These are phyloP conservation scores for Hirundo rustica DNA, from an alignment of 2,797 vertebrate species.

Conservation along the genomic window DNA sequence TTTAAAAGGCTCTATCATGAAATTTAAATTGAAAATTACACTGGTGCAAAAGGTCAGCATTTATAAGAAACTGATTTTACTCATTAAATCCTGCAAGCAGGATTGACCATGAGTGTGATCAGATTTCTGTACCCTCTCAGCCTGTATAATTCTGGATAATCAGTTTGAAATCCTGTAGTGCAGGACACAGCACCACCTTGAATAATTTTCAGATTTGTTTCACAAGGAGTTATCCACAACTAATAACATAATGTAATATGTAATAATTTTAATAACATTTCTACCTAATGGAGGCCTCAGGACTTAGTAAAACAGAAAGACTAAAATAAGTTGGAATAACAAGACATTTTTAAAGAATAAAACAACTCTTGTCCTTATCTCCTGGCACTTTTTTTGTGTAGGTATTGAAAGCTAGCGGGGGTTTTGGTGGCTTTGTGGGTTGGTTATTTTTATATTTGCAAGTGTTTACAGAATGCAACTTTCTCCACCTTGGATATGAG, in stretches of 20 bases:
- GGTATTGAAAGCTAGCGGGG: neutral
- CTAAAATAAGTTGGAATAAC: neutral
- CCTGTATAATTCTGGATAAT: neutral
- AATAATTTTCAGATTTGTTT: neutral
- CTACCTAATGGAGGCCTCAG: neutral
- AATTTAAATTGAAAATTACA: constrained; percentile 15
- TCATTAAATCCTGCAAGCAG: neutral
- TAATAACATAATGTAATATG: neutral
- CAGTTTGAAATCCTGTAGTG: neutral
- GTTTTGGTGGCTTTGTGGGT: neutral
- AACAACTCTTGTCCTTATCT: neutral
- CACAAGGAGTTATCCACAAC: neutral
- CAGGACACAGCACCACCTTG: neutral
- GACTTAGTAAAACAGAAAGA: neutral
- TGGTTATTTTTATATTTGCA: neutral
- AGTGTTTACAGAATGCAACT: neutral
- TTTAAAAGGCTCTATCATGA: neutral
- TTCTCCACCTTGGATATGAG: neutral
- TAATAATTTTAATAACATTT: neutral
- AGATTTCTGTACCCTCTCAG: neutral
- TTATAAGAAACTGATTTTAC: neutral
- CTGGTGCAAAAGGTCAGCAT: neutral
- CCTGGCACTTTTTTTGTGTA: neutral
- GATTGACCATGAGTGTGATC: neutral
- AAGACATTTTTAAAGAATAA: neutral